Percentiles rank a stretch among this genome's conserved stretches.
These are phyloP conservation scores for Plusia festucae DNA, from an alignment of 2,888 invertebrate species.

Conservation along the genomic window DNA sequence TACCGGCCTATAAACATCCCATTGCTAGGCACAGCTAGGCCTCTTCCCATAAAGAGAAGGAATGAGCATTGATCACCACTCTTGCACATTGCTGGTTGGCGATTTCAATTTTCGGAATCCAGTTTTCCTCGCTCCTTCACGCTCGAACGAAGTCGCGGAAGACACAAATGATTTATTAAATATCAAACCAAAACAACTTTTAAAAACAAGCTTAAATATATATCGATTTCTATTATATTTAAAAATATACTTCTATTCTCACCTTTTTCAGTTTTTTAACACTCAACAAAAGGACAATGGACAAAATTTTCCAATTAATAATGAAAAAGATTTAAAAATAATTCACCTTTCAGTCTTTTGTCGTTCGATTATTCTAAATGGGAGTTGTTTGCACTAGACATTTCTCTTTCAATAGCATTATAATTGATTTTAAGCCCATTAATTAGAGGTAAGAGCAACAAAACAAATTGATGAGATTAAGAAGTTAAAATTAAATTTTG, in stretches of 20 bases:
- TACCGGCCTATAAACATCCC: no score
- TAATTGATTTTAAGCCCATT: constrained; percentile 36
- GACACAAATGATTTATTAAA: no score
- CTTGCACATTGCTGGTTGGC: no score
- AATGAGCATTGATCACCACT: no score
- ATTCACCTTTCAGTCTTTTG: neutral
- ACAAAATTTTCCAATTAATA: neutral
- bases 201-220: neutral
- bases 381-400: constrained; percentile 14
- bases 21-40: no score
- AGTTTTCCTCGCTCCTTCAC: no score
- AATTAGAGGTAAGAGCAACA: constrained; percentile 16
- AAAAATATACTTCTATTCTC: neutral
- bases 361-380: constrained; percentile 3
- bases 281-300: neutral
- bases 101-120: no score
- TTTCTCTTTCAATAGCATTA: constrained; percentile 16
- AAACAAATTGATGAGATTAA: constrained; percentile 24
- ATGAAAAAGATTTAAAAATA: constrained; percentile 3
- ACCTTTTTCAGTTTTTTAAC: neutral
- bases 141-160: no score
- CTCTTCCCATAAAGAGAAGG: no score
- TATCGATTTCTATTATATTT: neutral
- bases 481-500: neutral
- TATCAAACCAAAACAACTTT: no score